Evolutionary conservation across 2,113 vertebrate genomes (phyloP), one percentile per base, ranked within the genome.

Genomic region (Zeus faber): DNA sequence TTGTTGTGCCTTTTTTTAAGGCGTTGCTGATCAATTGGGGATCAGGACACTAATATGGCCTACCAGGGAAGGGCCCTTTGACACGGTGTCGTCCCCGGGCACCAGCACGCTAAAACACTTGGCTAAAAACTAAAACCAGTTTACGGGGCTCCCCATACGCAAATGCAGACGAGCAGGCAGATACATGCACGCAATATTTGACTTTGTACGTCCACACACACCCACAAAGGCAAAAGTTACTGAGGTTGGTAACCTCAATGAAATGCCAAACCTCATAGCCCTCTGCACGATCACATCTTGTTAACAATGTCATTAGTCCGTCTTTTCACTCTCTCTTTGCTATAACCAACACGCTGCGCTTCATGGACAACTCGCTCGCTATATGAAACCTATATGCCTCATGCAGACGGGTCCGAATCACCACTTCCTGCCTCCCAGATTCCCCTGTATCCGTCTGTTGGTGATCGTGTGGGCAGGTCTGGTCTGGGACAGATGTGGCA

Each of bases 21-120:
- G 6, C 9, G 4, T 14, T 72, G 85, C 78, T 90, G 90, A 87
- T 89, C 90, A 83, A 83, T 77, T 85, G 79, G 83, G 73, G 81
- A 83, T 86, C 69, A 43, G 82, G 43, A 72, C 59, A 77, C 58
- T 84, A 85, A 86, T 66, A 62, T 89, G 85, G 83, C 85, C 85
- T 88, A 80, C 71, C 17, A 14, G 87, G 85, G 84, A 87, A 49
- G 1, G 61, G 80, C 80, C 87, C 88, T 81, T 89, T 88, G 87
- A 83, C 85, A 77, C 5, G 49, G 21, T 23, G 72, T 54, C 74
- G 58, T 81, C 80, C 79, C 81, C 49, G 58, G 69, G 53, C 48
- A 39, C 72, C 37, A 18, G 62, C 44, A n/a, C n/a, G n/a, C n/a
- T n/a, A n/a, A n/a, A n/a, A n/a, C n/a, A n/a, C 53, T 81, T 64